Base-by-base conservation (phyloP, 2,888 invertebrate species). In the Drosophila rellima region DNA sequence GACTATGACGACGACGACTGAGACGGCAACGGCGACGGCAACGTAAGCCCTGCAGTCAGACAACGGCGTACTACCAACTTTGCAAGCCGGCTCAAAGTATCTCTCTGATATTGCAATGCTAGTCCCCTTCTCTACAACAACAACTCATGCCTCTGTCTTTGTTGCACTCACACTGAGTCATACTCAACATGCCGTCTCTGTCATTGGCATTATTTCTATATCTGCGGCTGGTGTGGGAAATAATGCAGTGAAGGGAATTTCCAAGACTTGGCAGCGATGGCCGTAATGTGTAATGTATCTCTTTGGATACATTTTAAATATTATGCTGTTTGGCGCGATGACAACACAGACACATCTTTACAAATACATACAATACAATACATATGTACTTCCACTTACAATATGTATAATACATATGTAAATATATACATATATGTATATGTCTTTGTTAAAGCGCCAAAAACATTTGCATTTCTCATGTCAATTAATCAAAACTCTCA, bases 181-280 rank as follows among this genome's bases (percentile, higher is more conserved):
- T n/a, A 10, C 35, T 31, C 13, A 13, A 13, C 8, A 10, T 15
- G 23, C 47, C 50, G 10, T 42, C 45, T 70, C 44, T 60, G 37
- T 56, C 61, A 33, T 56, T 48, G 31, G 44, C 60, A 40, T 29
- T 50, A 50, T 67, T 26, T 50, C 50, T 55, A 20, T 55, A 26
- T 51, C 56, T 61, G 17, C 48, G 44, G 17, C 47, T 74, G 78
- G 78, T 85, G 81, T 84, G 88, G 78, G 77, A 82, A 81, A 86
- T 85, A 91, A 90, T 90, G 91, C 81, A 82, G 88, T 90, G 89
- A 90, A 90, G 87, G 90, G 90, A 88, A 90, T 89, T 87, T 82
- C 80, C 88, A 82, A 82, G 88, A 80, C 82, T 87, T 83, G 89
- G 89, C 83, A 89, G 78, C 78, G 77, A 70, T 70, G 77, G 67